Percentiles rank a stretch among this genome's conserved stretches.
phyloP scores from a whole-genome alignment of 2,113 vertebrate species.

The Prochilodus magdalenae region DNA sequence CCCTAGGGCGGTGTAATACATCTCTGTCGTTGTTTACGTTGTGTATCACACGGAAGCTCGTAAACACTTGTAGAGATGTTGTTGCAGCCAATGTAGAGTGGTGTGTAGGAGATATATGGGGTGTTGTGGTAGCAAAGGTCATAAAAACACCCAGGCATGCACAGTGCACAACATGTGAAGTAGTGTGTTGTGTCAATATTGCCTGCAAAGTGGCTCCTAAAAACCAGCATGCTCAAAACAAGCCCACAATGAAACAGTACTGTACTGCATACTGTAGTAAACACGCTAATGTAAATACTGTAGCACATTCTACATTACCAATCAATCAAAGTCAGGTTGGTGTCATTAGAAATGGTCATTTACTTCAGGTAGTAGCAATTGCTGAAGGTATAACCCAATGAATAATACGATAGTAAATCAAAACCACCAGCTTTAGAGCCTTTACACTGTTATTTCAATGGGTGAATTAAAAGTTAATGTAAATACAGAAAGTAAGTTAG shows the following conservation, averaged over 20 bases:
- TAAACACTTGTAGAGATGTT: constrained; percentile 26
- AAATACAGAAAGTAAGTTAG: too few species aligned
- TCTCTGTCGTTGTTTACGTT: constrained; percentile 25
- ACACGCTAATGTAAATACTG: neutral
- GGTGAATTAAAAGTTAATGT: too few species aligned
- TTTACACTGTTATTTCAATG: too few species aligned
- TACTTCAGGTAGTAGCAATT: too few species aligned
- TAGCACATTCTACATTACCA: too few species aligned
- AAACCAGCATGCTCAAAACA: neutral
- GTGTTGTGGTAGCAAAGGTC: constrained; percentile 25
- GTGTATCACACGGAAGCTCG: neutral
- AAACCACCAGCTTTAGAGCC: too few species aligned
- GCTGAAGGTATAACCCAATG: too few species aligned
- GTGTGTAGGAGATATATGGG: constrained; percentile 16
- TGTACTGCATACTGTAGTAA: neutral
- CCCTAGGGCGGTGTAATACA: constrained; percentile 13
- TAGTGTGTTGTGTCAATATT: neutral
- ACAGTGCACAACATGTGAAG: neutral
- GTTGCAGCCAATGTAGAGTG: neutral
- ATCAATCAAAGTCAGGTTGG: too few species aligned
- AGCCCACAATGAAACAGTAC: neutral
- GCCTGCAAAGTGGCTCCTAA: neutral
- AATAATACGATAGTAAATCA: too few species aligned
- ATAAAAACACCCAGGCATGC: constrained; percentile 29
- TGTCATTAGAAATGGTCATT: too few species aligned